These are phyloP conservation scores for Brachionus asplanchnoidis DNA, from an alignment of 1,140 invertebrate species.

Conservation along the genomic window DNA sequence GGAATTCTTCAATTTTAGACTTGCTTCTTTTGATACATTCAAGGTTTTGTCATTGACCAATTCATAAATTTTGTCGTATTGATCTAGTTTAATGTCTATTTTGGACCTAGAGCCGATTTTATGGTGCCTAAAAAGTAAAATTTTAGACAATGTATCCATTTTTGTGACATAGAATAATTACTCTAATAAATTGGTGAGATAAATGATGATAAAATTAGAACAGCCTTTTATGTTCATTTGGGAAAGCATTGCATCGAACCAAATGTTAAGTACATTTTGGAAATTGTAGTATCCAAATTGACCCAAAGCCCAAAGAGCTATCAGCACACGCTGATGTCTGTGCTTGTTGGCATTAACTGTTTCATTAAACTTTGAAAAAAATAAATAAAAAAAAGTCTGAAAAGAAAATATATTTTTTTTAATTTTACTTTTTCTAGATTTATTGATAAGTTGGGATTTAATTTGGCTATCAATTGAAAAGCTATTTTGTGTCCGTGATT, in stretches of 20 bases:
- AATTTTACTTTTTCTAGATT: neutral
- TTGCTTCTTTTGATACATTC: neutral
- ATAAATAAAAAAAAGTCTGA: neutral
- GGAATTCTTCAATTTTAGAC: neutral
- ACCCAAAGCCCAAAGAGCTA: neutral
- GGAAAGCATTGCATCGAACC: neutral
- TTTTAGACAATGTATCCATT: neutral
- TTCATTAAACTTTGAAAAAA: slow-evolving; percentile 3
- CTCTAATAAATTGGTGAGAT: neutral
- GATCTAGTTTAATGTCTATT: neutral
- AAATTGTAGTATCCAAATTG: slow-evolving; percentile 27
- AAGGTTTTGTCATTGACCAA: neutral
- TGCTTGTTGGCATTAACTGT: slow-evolving; percentile 1
- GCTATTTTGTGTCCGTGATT: neutral
- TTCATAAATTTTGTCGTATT: neutral
- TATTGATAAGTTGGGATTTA: neutral
- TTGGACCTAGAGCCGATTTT: neutral
- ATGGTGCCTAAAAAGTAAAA: neutral
- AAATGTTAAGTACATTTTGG: neutral
- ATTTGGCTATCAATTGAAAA: neutral
- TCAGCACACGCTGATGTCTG: neutral
- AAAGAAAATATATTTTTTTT: neutral
- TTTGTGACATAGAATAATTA: neutral
- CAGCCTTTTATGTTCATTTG: slow-evolving; percentile 2
- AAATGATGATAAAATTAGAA: neutral